Evolutionary conservation across 64 coral and sea anemone species (phyloP).

Genomic region (Trachythela sp.): DNA sequence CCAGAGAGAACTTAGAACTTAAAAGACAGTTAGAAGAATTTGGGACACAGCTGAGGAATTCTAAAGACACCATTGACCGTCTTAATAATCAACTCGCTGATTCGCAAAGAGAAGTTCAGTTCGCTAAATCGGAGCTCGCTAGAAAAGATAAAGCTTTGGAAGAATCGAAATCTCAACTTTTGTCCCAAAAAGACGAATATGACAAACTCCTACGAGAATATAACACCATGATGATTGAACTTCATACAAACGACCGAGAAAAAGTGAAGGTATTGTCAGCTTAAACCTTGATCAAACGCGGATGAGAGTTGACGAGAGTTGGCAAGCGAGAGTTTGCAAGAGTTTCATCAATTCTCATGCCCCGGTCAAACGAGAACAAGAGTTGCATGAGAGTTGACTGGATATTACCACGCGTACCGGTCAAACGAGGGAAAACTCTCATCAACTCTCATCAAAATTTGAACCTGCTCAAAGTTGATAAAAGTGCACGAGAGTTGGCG

Average conservation of each 20-base stretch:
- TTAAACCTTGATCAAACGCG: too few relatives aligned
- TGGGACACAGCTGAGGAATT: neutral
- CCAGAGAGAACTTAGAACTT: neutral
- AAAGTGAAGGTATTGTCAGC: neutral
- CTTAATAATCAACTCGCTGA: neutral
- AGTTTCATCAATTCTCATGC: too few relatives aligned
- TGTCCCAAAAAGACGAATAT: neutral
- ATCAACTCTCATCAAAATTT: too few relatives aligned
- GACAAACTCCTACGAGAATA: neutral
- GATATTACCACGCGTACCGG: too few relatives aligned
- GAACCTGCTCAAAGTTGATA: too few relatives aligned
- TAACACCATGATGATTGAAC: neutral
- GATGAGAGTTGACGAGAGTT: too few relatives aligned
- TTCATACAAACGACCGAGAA: neutral
- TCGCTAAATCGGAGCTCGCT: neutral
- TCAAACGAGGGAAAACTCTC: too few relatives aligned
- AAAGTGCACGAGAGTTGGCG: too few relatives aligned
- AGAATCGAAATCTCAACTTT: neutral
- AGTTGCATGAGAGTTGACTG: too few relatives aligned
- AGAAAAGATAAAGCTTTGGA: neutral
- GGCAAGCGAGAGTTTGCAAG: too few relatives aligned
- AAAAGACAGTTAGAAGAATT: neutral
- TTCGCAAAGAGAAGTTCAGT: neutral
- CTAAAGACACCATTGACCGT: neutral
- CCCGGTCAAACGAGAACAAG: too few relatives aligned